phyloP scores from a whole-genome alignment of 2,113 vertebrate genomes.

The Forbesichthys papilliferus region DNA sequence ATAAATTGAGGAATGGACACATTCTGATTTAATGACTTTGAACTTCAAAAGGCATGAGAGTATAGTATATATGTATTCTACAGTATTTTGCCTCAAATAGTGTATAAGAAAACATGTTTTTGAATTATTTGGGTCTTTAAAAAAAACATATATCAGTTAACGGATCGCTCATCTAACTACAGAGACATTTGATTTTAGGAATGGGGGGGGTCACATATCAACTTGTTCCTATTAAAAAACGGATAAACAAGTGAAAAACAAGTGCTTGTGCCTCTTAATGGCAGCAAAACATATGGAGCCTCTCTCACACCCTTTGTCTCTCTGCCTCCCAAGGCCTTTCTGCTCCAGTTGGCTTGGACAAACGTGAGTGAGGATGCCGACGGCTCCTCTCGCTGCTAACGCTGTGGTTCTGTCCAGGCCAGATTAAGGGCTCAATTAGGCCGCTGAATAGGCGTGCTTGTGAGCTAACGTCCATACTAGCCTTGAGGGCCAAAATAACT shows the following conservation, averaged over 20 bases:
- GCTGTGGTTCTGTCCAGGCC: constrained; percentile 33
- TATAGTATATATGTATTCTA: too few relatives aligned
- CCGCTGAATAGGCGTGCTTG: constrained; percentile 69
- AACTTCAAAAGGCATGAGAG: too few relatives aligned
- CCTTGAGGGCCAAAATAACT: constrained; percentile 41
- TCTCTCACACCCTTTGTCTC: constrained; percentile 12
- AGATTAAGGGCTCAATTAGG: constrained; percentile 72
- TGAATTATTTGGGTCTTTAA: not conserved
- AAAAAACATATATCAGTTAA: not conserved
- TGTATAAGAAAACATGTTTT: not conserved
- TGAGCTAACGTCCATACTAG: constrained; percentile 65
- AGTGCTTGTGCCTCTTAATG: constrained; percentile 28
- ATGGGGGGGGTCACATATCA: constrained; percentile 32
- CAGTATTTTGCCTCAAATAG: too few relatives aligned
- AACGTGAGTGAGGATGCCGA: constrained; percentile 51
- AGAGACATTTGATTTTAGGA: not conserved
- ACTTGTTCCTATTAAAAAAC: constrained; percentile 36
- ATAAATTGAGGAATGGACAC: too few relatives aligned
- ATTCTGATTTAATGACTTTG: too few relatives aligned
- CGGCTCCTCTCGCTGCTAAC: constrained; percentile 70
- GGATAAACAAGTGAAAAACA: constrained; percentile 44
- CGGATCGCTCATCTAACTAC: not conserved
- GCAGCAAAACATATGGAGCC: constrained; percentile 40
- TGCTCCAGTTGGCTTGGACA: constrained; percentile 72
- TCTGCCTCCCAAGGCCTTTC: constrained; percentile 49